phyloP scores from a whole-genome alignment of 2,113 vertebrate genomes.

The Todiramphus chloris region DNA sequence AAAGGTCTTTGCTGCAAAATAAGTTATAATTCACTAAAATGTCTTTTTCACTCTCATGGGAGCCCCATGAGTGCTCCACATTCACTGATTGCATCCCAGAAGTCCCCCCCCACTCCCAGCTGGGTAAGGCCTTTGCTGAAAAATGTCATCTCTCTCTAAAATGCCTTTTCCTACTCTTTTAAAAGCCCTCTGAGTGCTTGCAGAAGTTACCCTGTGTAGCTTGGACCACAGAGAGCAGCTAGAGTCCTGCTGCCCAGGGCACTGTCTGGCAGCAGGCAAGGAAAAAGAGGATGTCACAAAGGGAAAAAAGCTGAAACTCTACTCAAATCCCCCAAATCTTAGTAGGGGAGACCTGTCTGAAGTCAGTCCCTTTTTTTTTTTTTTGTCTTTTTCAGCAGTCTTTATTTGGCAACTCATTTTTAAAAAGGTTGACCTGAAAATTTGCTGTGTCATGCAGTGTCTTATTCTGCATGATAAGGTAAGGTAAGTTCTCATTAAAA shows the following conservation, averaged over 20 bases:
- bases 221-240: fast-evolving
- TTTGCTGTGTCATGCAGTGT: background rate
- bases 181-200: background rate
- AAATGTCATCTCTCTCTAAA: background rate
- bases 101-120: fast-evolving
- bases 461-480: background rate
- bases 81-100: background rate
- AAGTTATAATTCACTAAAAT: background rate
- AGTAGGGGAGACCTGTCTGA: background rate
- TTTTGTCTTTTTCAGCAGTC: background rate
- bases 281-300: background rate
- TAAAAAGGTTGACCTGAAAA: background rate
- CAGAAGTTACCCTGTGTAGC: background rate
- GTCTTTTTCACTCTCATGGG: background rate
- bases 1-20: background rate
- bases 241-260: background rate
- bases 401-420: background rate
- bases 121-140: background rate
- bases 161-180: background rate
- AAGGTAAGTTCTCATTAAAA: constrained; percentile 29
- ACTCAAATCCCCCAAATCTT: background rate
- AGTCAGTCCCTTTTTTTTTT: background rate
- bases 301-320: background rate
- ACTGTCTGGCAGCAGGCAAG: background rate
- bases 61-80: background rate